Evolutionary conservation across 2,888 invertebrate genomes (phyloP).

Genomic region (Spatulosminthurus flaviceps): DNA sequence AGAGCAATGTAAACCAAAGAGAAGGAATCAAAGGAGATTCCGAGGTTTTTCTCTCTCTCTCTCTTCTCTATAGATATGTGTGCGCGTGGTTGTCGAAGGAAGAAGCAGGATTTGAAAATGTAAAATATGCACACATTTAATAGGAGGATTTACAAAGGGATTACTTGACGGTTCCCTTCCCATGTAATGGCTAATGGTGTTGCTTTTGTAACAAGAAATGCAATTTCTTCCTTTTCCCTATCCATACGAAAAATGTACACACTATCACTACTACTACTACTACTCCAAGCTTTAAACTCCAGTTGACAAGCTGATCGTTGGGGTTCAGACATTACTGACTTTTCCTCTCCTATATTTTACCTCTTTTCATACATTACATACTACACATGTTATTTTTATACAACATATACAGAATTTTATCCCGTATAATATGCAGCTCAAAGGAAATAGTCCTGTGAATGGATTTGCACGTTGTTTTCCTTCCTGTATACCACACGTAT

Average conservation of each 20-base stretch:
- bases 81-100: too few species aligned
- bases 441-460: too few species aligned
- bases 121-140: constrained; percentile 32
- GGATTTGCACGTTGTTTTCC: too few species aligned
- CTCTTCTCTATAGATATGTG: too few species aligned
- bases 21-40: background rate
- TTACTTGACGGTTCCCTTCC: constrained; percentile 22
- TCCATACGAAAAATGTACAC: too few species aligned
- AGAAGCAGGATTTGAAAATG: background rate
- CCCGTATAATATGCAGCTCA: too few species aligned
- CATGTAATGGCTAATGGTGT: constrained; percentile 26
- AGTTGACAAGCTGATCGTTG: constrained; percentile 24
- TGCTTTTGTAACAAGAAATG: constrained; percentile 15
- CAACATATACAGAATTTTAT: too few species aligned
- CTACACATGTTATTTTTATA: too few species aligned
- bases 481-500: too few species aligned
- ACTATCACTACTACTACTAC: too few species aligned
- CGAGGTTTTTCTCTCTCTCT: too few species aligned
- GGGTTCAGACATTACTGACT: background rate
- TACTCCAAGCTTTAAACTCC: constrained; percentile 9
- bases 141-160: constrained; percentile 28
- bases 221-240: background rate
- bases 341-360: background rate
- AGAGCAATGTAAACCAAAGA: background rate
- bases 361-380: too few species aligned